Conservation (phyloP, 2,888 invertebrate genomes). For the Brassicogethes aeneus region DNA sequence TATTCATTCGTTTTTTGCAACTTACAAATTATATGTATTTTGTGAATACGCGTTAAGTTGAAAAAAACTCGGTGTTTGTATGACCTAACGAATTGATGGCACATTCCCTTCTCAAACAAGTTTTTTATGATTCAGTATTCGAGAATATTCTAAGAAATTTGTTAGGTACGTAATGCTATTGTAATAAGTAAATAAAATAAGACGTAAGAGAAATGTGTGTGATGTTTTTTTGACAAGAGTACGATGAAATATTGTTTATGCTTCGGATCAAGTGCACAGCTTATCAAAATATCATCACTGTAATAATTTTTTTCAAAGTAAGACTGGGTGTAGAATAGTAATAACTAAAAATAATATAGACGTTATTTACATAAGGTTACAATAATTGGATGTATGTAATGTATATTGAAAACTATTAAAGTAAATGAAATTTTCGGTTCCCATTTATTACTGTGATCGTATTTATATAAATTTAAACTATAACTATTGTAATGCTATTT, state of each 20-base stretch:
- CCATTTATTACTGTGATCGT: slow-evolving; percentile 40
- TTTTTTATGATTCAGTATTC: no score
- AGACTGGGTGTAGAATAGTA: slow-evolving; percentile 32
- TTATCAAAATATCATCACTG: slow-evolving; percentile 13
- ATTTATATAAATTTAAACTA: slow-evolving; percentile 35
- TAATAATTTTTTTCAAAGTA: slow-evolving; percentile 19
- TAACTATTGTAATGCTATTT: slow-evolving; percentile 27
- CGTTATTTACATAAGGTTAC: slow-evolving; percentile 23
- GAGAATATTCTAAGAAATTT: no score
- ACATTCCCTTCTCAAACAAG: no score
- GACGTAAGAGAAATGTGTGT: no score
- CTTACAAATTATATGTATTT: no score
- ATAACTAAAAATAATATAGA: slow-evolving; percentile 22
- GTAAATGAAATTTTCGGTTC: slow-evolving; percentile 28
- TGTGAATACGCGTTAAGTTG: no score
- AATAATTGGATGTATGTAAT: slow-evolving; percentile 25
- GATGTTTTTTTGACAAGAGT: background rate
- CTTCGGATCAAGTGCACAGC: slow-evolving; percentile 9
- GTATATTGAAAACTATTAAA: slow-evolving; percentile 15
- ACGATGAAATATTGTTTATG: background rate
- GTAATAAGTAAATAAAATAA: no score
- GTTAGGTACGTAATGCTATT: no score
- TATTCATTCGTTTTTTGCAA: no score
- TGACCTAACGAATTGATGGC: no score
- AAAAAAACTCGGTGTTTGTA: no score